Evolutionary conservation across 2,113 vertebrate species (phyloP).

Genomic region (Columba livia): DNA sequence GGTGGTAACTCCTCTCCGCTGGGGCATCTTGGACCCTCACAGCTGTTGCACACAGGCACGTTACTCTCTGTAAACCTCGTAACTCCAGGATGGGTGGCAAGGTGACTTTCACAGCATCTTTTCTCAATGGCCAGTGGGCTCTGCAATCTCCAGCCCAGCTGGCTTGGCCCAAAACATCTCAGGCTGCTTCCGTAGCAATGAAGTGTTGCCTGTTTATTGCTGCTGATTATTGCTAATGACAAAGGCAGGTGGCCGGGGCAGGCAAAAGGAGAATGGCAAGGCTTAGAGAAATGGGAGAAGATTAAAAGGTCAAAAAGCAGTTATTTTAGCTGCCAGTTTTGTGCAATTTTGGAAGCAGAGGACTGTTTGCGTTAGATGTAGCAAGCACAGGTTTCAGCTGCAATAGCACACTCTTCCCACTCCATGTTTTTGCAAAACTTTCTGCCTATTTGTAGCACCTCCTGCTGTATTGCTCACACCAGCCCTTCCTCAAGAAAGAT

Average conservation of each 20-base stretch:
- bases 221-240: slow-evolving; percentile 38
- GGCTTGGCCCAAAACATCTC: slow-evolving; percentile 32
- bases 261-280: not conserved
- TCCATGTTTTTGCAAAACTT: slow-evolving; percentile 62
- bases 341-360: slow-evolving; percentile 37
- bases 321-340: slow-evolving; percentile 17
- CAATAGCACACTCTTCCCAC: slow-evolving; percentile 61
- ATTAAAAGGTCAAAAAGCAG: slow-evolving; percentile 45
- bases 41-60: not conserved
- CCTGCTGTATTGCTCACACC: slow-evolving; percentile 65
- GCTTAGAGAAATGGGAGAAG: not conserved
- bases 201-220: slow-evolving; percentile 51
- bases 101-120: not conserved
- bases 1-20: not conserved
- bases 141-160: not conserved
- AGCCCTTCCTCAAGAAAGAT: slow-evolving; percentile 58
- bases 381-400: slow-evolving; percentile 47
- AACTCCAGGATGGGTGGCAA: not conserved
- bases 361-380: slow-evolving; percentile 46
- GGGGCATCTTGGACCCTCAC: not conserved
- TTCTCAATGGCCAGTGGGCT: not conserved
- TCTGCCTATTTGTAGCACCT: slow-evolving; percentile 70
- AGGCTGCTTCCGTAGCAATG: slow-evolving; percentile 18
- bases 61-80: not conserved
- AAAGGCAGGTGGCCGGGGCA: slow-evolving; percentile 35